Conservation (phyloP, 2,888 invertebrate species). For the Therioaphis trifolii region DNA sequence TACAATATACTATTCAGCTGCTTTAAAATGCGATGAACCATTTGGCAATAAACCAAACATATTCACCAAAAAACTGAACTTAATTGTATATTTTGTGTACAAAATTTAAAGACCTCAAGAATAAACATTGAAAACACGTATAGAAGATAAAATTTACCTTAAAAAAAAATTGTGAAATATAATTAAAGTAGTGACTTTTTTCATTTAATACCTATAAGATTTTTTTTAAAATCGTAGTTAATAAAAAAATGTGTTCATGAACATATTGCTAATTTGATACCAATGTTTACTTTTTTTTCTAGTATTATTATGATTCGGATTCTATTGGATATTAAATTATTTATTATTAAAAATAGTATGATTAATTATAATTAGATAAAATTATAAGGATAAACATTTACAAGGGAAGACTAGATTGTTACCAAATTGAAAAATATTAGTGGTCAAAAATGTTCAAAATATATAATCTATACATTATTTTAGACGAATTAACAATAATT, state of each 20-base stretch:
- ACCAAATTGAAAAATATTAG: background rate
- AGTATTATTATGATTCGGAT: background rate
- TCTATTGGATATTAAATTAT: background rate
- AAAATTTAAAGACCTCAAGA: constrained; percentile 42
- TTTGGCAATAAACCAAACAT: constrained; percentile 29
- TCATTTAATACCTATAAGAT: background rate
- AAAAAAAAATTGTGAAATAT: constrained; percentile 30
- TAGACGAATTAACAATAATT: too few species aligned
- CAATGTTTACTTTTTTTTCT: too few species aligned
- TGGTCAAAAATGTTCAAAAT: constrained; percentile 38
- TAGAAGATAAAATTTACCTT: background rate
- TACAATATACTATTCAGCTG: constrained; percentile 39
- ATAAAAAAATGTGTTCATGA: constrained; percentile 21
- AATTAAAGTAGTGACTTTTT: constrained; percentile 8
- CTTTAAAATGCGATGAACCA: constrained; percentile 41
- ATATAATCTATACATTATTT: background rate
- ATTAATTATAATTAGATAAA: background rate
- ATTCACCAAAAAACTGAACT: constrained; percentile 24
- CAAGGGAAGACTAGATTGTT: constrained; percentile 43
- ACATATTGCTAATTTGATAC: constrained; percentile 45
- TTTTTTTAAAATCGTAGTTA: constrained; percentile 18
- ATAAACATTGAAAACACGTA: constrained; percentile 46
- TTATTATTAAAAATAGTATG: too few species aligned
- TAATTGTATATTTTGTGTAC: constrained; percentile 15
- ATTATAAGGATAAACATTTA: background rate